Evolutionary conservation across 2,888 invertebrate genomes (phyloP), one percentile per base, ranked within the genome.

Genomic region (Kuschelorhynchus macadamiae): DNA sequence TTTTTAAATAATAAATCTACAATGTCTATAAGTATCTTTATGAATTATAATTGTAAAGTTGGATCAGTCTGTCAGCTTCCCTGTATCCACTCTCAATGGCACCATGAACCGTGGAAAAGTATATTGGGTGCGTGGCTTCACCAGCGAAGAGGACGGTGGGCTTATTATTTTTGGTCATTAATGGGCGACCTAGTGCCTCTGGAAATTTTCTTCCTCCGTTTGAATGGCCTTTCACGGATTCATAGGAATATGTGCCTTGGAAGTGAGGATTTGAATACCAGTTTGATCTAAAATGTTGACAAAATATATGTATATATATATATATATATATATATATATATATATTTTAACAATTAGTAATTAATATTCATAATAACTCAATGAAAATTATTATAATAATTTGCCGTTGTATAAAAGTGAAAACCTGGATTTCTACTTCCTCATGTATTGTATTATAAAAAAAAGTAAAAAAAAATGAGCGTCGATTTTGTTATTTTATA

Each of bases 141-240:
- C 88, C 88, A 1, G 87, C 88, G 80, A 88, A 88, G 14, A 87
- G 75, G 0, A 88, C 79, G 0, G 85, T 78, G n/a, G 85, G 86
- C 70, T 81, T 81, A 0, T 85, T 85, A 36, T 80, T 76, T 11
- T 44, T n/a, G 36, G 68, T 70, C 18, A 32, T 12, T 9, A 59
- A 20, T 11, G 70, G 71, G 18, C 17, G n/a, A 21, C 60, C 64
- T 32, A 72, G 30, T 7, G 47, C 44, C 11, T 64, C 61, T 20
- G 52, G 67, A 11, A 62, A 56, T n/a, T 47, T 49, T n/a, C 20
- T 63, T 12, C 36, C 59, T 9, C 46, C 62, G 32, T 8, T 36
- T 21, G 21, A 42, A 55, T 39, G 2, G 1, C 71, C 73, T 50
- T 71, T 71, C 9, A 72, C 63, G 0, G 75, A 71, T 63, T 76